These are phyloP conservation scores for Peromyscus leucopus DNA, from an alignment of 2,113 vertebrate species.

Conservation along the genomic window DNA sequence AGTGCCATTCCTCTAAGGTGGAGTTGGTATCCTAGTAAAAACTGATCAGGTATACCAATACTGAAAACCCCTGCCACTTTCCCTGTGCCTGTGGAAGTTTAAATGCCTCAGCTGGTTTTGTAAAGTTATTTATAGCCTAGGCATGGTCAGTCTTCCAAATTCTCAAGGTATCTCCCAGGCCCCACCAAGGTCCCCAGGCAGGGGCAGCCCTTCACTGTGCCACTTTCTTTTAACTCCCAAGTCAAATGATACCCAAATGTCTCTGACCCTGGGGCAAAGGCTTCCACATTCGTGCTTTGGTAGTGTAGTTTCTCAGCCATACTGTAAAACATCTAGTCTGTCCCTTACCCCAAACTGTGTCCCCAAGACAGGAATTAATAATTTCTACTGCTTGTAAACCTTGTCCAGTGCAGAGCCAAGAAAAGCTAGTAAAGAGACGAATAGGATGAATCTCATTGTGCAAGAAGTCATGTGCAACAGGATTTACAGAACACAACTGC, in stretches of 20 bases:
- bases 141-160: no score
- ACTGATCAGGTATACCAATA: background rate
- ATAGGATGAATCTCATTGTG: background rate
- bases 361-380: background rate
- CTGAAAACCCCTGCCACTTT: constrained; percentile 11
- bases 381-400: background rate
- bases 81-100: background rate
- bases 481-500: background rate
- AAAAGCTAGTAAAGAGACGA: background rate
- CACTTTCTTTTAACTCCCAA: background rate
- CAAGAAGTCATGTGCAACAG: accelerated
- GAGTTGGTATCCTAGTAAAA: constrained; percentile 21
- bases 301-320: background rate
- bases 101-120: background rate
- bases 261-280: background rate
- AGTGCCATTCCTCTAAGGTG: background rate
- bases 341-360: no score
- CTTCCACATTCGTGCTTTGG: background rate
- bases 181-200: background rate
- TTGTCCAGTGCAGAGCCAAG: background rate
- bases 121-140: background rate
- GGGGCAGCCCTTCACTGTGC: accelerated
- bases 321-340: background rate
- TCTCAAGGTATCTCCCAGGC: background rate
- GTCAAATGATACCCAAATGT: background rate